Evolutionary conservation across 35 echinoderm and acorn worm genomes (phyloP).

Genomic region (Apostichopus californicus): DNA sequence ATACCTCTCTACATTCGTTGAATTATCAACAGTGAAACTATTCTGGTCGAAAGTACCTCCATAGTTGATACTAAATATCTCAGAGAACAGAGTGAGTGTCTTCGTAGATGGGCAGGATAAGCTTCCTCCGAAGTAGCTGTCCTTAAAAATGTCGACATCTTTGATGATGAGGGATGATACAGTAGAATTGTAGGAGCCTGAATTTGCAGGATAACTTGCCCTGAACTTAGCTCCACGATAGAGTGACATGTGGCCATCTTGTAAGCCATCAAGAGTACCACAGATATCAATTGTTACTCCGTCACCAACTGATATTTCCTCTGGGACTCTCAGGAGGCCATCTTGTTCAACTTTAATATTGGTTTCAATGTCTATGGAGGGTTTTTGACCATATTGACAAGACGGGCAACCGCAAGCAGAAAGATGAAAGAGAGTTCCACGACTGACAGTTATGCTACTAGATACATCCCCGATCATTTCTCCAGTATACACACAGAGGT

Average conservation of each 20-base stretch:
- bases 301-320: slow-evolving; percentile 47
- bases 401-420: slow-evolving; percentile 63
- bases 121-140: slow-evolving; percentile 40
- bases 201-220: slow-evolving; percentile 66
- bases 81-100: slow-evolving; percentile 41
- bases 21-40: slow-evolving; percentile 36
- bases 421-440: slow-evolving; percentile 9
- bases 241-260: slow-evolving; percentile 50
- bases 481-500: slow-evolving; percentile 11
- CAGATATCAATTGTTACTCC: slow-evolving; percentile 76
- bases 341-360: slow-evolving; percentile 40
- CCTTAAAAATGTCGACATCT: slow-evolving; percentile 55
- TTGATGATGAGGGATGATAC: slow-evolving; percentile 42
- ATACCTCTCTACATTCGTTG: background rate
- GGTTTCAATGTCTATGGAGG: slow-evolving; percentile 58
- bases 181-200: background rate
- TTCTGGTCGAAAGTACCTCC: slow-evolving; percentile 28
- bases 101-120: background rate
- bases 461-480: slow-evolving; percentile 46
- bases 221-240: slow-evolving; percentile 56
- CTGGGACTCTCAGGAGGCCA: slow-evolving; percentile 53
- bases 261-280: slow-evolving; percentile 60
- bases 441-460: slow-evolving; percentile 25
- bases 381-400: slow-evolving; percentile 31
- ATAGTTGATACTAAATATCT: slow-evolving; percentile 17